Percentiles rank a stretch among this genome's conserved stretches.
Evolutionary conservation across 2,888 invertebrate genomes (phyloP).

Genomic region (Melangyna quadrimaculata): DNA sequence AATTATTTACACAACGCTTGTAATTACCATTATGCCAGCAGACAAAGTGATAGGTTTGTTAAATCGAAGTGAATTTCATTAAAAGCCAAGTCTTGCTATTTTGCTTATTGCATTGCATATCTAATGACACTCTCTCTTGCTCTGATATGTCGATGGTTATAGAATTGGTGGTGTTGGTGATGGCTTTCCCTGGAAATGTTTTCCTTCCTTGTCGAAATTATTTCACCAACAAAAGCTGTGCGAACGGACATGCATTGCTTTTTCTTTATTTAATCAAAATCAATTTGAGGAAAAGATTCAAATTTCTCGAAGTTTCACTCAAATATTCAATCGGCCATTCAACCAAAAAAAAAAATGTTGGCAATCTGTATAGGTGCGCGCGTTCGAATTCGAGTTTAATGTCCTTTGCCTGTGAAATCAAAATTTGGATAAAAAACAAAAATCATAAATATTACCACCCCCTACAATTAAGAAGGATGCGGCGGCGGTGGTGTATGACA

Average conservation of each 20-base stretch:
- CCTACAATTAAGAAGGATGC: background rate
- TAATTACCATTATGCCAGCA: conserved; percentile 51
- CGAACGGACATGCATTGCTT: conserved; percentile 30
- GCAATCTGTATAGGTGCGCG: conserved; percentile 20
- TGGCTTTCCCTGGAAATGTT: conserved; percentile 51
- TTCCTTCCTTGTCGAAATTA: conserved; percentile 22
- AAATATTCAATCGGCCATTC: conserved; percentile 62
- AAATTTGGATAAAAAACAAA: conserved; percentile 26
- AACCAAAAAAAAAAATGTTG: conserved; percentile 39
- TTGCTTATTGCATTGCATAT: conserved; percentile 33
- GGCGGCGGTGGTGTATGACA: background rate
- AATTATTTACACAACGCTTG: conserved; percentile 7
- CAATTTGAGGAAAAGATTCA: conserved; percentile 50
- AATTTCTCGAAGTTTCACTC: conserved; percentile 36
- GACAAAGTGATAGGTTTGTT: conserved; percentile 35
- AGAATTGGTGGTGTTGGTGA: background rate
- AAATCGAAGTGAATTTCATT: conserved; percentile 61
- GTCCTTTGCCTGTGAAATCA: conserved; percentile 60
- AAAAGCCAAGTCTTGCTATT: conserved; percentile 34
- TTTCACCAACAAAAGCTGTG: background rate
- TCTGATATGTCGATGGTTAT: background rate
- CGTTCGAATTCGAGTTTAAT: conserved; percentile 68
- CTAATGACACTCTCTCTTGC: conserved; percentile 34
- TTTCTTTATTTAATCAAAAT: conserved; percentile 22
- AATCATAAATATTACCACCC: conserved; percentile 5